Evolutionary conservation across 2,113 vertebrate genomes (phyloP).

Genomic region (Scomber japonicus): DNA sequence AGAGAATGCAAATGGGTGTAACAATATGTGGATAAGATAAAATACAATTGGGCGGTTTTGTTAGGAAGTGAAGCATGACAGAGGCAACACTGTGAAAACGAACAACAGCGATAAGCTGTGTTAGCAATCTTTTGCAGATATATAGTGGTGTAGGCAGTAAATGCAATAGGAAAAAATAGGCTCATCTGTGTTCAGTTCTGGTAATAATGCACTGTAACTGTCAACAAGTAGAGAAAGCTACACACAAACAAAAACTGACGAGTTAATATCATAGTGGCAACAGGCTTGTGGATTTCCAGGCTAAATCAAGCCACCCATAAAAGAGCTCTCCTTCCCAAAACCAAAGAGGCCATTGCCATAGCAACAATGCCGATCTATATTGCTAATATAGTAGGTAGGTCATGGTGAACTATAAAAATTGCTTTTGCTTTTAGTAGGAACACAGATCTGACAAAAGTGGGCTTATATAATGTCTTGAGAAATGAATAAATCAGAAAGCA

Average conservation of each 20-base stretch:
- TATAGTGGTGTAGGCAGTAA: slow-evolving; percentile 3
- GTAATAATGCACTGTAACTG: slow-evolving; percentile 30
- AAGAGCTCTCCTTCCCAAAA: slow-evolving; percentile 2
- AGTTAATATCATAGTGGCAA: slow-evolving; percentile 45
- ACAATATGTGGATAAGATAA: not conserved
- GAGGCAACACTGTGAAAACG: slow-evolving; percentile 1
- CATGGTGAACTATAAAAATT: slow-evolving; percentile 33
- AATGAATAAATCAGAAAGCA: slow-evolving; percentile 15
- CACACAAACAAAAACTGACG: slow-evolving; percentile 37
- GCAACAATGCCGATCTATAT: slow-evolving; percentile 57
- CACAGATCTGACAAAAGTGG: slow-evolving; percentile 19
- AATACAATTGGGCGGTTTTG: slow-evolving; percentile 5
- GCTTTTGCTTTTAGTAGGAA: slow-evolving; percentile 11
- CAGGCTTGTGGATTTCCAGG: not conserved
- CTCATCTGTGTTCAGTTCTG: slow-evolving; percentile 52
- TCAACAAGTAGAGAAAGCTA: slow-evolving; percentile 16
- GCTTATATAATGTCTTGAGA: not conserved
- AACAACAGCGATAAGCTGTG: not conserved
- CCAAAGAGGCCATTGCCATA: slow-evolving; percentile 30
- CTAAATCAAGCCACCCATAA: slow-evolving; percentile 35
- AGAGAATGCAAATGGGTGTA: not conserved
- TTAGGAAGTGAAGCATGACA: not conserved
- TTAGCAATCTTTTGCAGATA: not conserved
- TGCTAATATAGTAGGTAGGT: slow-evolving; percentile 52
- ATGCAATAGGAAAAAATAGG: slow-evolving; percentile 32